Conservation (phyloP, 2,888 invertebrate genomes). For the Furcula furcula region DNA sequence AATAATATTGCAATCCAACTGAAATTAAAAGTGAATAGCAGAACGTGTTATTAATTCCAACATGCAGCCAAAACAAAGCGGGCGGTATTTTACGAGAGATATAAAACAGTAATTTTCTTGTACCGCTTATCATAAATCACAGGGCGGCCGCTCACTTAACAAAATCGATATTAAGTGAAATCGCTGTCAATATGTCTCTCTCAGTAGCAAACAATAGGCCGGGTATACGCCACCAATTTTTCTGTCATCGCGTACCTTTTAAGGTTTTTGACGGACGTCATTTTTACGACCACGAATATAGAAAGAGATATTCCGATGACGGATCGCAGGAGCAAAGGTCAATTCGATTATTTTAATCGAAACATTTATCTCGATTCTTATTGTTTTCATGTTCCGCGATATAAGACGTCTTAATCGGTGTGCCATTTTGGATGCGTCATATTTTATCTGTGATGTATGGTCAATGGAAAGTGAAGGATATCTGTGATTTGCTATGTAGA, state of each 20-base stretch:
- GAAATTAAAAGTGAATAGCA: no score
- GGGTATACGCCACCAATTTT: constrained; percentile 48
- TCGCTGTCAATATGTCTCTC: constrained; percentile 49
- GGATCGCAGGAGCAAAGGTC: constrained; percentile 60
- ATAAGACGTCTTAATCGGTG: constrained; percentile 64
- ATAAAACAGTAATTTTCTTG: constrained; percentile 33
- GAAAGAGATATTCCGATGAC: constrained; percentile 62
- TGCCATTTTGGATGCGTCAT: constrained; percentile 51
- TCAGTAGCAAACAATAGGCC: constrained; percentile 53
- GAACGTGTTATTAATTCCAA: no score
- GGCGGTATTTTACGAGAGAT: constrained; percentile 14
- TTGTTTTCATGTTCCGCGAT: constrained; percentile 64
- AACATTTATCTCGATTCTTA: constrained; percentile 68
- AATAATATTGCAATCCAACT: no score
- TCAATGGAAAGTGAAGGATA: constrained; percentile 44
- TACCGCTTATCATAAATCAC: constrained; percentile 39
- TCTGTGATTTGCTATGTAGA: constrained; percentile 57
- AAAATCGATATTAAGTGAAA: constrained; percentile 46
- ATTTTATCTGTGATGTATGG: constrained; percentile 47
- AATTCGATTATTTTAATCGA: constrained; percentile 71
- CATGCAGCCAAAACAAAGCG: constrained; percentile 21
- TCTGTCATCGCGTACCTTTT: constrained; percentile 57
- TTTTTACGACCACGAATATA: constrained; percentile 57
- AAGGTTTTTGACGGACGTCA: constrained; percentile 59
- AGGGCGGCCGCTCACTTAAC: constrained; percentile 31